Evolutionary conservation across 2,888 invertebrate genomes (phyloP), one percentile per base, ranked within the genome.

Genomic region (Rotaria magnacalcarata): DNA sequence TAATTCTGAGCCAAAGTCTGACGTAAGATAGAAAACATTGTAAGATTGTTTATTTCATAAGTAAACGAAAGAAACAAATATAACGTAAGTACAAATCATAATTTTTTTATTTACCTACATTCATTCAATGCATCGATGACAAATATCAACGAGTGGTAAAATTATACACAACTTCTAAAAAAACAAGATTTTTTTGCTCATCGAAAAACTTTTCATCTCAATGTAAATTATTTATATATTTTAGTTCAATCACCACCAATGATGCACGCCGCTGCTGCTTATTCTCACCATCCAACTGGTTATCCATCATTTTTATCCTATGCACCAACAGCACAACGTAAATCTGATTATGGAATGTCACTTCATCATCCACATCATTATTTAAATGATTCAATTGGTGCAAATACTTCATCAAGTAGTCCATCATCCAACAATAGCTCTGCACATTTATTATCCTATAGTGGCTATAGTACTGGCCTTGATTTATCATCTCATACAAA

Each of bases 301-400:
- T 54, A 54, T 54, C 54, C 54, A 54, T 54, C 54, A 21, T 54
- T 54, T 54, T 21, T 54, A 54, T 54, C 54, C 21, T 54, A 54
- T 54, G 54, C 54, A 21, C 54, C 67, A 27, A 67, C 67, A 67
- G 67, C 27, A 16, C 67, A n/a, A 67, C 67, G 67, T 34, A 67
- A 67, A 67, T 67, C 67, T 67, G 67, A 67, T 34, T 67, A 67
- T 34, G 67, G 67, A 67, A 67, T 67, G 67, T 67, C 67, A 27
- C 67, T 67, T 67, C 67, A 67, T 67, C 67, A 67, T 67, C 67
- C 67, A 67, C 67, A 67, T 67, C 67, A 67, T 67, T 67, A 67
- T 67, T 67, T 67, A 34, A 67, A 67, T 67, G 67, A 67, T 67
- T 67, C 67, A 5, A 67, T 67, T 67, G 67, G 67, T 67, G 67